These are phyloP conservation scores for Hypomecis atomaria DNA, from an alignment of 2,888 invertebrate species.

Conservation along the genomic window DNA sequence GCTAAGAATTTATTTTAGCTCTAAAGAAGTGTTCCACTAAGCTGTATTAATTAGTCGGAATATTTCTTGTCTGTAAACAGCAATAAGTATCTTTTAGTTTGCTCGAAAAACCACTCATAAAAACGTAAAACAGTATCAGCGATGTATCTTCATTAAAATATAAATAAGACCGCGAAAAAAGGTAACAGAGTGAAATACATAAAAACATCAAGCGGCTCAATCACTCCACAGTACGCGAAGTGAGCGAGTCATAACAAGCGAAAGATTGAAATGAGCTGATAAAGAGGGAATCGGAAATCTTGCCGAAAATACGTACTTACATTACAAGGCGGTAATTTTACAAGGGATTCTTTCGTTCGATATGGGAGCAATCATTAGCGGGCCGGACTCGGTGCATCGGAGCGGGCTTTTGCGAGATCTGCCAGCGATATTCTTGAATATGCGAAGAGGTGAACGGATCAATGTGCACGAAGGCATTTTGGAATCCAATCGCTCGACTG, in stretches of 20 bases:
- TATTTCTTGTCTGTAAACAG: neutral
- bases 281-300: constrained; percentile 78
- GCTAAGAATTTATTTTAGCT: constrained; percentile 5
- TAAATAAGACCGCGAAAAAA: constrained; percentile 60
- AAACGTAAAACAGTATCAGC: constrained; percentile 47
- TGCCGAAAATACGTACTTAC: constrained; percentile 78
- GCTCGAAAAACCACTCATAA: constrained; percentile 24
- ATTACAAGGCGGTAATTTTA: constrained; percentile 80
- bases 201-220: constrained; percentile 69
- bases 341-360: constrained; percentile 78
- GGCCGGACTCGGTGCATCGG: constrained; percentile 60
- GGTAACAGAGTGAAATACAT: constrained; percentile 56
- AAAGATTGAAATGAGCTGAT: constrained; percentile 82
- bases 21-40: constrained; percentile 1
- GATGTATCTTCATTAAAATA: constrained; percentile 60
- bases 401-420: constrained; percentile 72
- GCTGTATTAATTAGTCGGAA: neutral
- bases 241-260: constrained; percentile 77
- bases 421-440: constrained; percentile 73
- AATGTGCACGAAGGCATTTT: constrained; percentile 60
- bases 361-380: constrained; percentile 80
- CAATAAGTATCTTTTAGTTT: neutral
- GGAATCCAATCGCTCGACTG: constrained; percentile 53
- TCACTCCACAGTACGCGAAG: constrained; percentile 65
- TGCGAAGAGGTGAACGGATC: constrained; percentile 65